phyloP scores from a whole-genome alignment of 1,140 invertebrate genomes.

The Himalopsyche phryganea region DNA sequence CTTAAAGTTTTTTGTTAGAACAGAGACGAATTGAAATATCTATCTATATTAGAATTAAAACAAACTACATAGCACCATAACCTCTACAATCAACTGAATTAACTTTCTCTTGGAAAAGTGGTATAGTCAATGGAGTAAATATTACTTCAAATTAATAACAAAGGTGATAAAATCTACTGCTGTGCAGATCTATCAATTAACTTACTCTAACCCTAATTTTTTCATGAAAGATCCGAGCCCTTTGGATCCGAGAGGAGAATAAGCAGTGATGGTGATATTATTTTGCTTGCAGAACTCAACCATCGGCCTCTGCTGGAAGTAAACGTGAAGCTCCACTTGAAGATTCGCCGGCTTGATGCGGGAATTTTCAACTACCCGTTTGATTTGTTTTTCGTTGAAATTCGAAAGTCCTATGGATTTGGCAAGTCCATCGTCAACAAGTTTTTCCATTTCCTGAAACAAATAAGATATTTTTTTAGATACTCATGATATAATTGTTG shows the following conservation, averaged over 20 bases:
- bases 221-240: constrained; percentile 51
- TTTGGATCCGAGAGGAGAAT: constrained; percentile 74
- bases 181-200: no score
- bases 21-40: no score
- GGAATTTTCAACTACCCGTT: constrained; percentile 60
- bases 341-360: constrained; percentile 67
- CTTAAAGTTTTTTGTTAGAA: no score
- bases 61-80: no score
- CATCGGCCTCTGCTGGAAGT: constrained; percentile 75
- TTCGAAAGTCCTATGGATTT: constrained; percentile 78
- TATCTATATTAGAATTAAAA: no score
- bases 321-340: constrained; percentile 78
- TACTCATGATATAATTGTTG: no score
- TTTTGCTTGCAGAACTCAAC: constrained; percentile 68
- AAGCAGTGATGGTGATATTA: constrained; percentile 75
- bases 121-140: no score
- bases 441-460: constrained; percentile 70
- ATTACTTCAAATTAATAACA: no score
- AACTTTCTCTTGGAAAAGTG: no score
- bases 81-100: no score
- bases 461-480: constrained; percentile 1
- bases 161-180: no score
- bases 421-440: constrained; percentile 61
- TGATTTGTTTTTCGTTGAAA: constrained; percentile 70
- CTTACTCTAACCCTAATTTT: constrained; percentile 43